Base-by-base conservation (phyloP, 1,140 invertebrate species). In the Zaprionus capensis region DNA sequence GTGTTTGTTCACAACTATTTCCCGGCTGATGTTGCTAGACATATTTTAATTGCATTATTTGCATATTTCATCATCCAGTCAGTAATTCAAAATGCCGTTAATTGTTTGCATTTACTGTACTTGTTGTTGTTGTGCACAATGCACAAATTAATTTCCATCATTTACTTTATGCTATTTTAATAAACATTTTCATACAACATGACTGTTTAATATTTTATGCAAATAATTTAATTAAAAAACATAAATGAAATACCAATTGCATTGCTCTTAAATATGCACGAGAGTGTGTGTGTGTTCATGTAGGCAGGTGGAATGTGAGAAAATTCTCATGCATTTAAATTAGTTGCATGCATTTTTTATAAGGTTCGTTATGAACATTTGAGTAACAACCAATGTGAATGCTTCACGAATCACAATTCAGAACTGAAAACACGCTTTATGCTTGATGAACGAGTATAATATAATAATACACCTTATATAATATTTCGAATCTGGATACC, bases 171-270 rank as follows among this genome's bases (percentile, higher is more conserved):
- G 51, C 53, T 53, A 58, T 75, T 81, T 71, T 28, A 26, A 22
- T 15, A 12, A 28, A 6, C 12, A 57, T 41, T 51, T 22, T 24
- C 26, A 73, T 68, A 73, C 20, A 44, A n/a, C 34, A 34, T 7
- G 41, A 12, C 34, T 72, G 61, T 58, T 72, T 38, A 87, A 87
- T 87, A 83, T 78, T 87, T 80, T 71, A 87, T 87, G 80, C 68
- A 71, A 62, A 88, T 83, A 76, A 87, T 83, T 87, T 81, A 87
- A 88, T 88, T 81, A 83, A 68, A 82, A 82, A 64, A 68, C 63
- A 57, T 71, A 56, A 68, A 56, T 76, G 70, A 46, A 63, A 81
- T 72, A 73, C 81, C 72, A 77, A 59, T 51, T 66, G 63, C 55
- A 63, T 11, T 24, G 49, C 34, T 53, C 34, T 68, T 82, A 56